A percentile compares a stretch with the other conserved stretches of the same genome.
Evolutionary conservation across 2,113 vertebrate species (phyloP).

Genomic region (Pituophis catenifer): DNA sequence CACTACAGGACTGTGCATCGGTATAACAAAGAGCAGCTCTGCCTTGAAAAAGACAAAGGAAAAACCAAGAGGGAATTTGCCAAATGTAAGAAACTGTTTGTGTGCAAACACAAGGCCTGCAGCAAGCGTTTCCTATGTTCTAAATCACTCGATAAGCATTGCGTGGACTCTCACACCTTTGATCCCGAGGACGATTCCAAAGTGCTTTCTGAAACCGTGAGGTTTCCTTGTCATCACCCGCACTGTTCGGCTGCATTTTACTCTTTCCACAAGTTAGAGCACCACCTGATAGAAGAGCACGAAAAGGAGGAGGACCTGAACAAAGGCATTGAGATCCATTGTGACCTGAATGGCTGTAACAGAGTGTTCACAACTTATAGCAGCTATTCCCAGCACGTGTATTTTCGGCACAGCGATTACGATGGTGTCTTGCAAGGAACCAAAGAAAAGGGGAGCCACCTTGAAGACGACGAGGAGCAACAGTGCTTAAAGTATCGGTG

Average conservation of each 20-base stretch:
- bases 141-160: slow-evolving; percentile 78
- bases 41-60: slow-evolving; percentile 84
- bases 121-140: slow-evolving; percentile 77
- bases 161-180: slow-evolving; percentile 75
- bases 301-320: slow-evolving; percentile 71
- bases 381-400: slow-evolving; percentile 83
- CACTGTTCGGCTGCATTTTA: slow-evolving; percentile 85
- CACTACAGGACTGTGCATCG: slow-evolving; percentile 89
- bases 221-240: slow-evolving; percentile 85
- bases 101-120: slow-evolving; percentile 82
- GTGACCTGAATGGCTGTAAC: slow-evolving; percentile 85
- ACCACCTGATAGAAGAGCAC: slow-evolving; percentile 79
- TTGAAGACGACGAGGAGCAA: slow-evolving; percentile 51
- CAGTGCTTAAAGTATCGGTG: slow-evolving; percentile 47
- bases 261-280: slow-evolving; percentile 86
- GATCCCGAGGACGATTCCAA: slow-evolving; percentile 72
- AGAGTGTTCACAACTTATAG: slow-evolving; percentile 80
- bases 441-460: slow-evolving; percentile 63
- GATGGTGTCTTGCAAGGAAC: slow-evolving; percentile 72
- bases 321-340: slow-evolving; percentile 79
- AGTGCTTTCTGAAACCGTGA: slow-evolving; percentile 70
- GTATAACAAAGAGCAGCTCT: slow-evolving; percentile 89
- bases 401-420: slow-evolving; percentile 83
- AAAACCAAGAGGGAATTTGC: slow-evolving; percentile 81
- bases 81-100: slow-evolving; percentile 80